Evolutionary conservation across 2,113 vertebrate genomes (phyloP), one percentile per base, ranked within the genome.

Genomic region (Larimichthys crocea): DNA sequence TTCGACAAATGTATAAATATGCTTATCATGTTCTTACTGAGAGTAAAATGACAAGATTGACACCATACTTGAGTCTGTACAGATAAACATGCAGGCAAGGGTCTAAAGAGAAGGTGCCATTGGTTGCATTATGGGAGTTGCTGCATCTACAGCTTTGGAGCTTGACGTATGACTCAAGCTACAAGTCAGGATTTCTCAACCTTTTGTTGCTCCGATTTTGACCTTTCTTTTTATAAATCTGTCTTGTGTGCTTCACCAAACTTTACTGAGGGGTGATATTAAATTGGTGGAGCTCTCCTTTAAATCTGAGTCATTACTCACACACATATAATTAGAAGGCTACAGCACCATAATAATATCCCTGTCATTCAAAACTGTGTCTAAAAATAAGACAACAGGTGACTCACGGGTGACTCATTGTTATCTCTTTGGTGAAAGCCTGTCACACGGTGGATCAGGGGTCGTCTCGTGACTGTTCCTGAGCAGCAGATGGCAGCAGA

Each of bases 401-500:
- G 75, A 22, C 24, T 67, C 22, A 16, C 20, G 44, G n/a, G n/a
- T 61, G 75, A 22, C 42, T 67, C 22, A 16, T 53, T 42, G 50
- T 26, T 20, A 15, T 10, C 22, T 16, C 8, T 31, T 53, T 42
- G 5, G 4, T 48, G 53, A 26, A 22, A 20, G 35, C 9, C 35
- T 40, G 35, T 8, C 35, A 35, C 6, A 8, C 35, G 35, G 35
- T 35, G 35, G 35, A 40, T 40, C 35, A 2, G 35, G 35, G 35
- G 7, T 40, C 35, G 35, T 40, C 35, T 40, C 9, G 35, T 0
- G 55, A 3, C 9, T 50, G 22, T n/a, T 1, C 57, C n/a, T 71
- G 24, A 68, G 22, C 93, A 92, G 87, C 87, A 93, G 93, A 62
- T 85, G 89, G 91, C 89, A 91, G 90, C 86, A 92, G 64, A 89